Evolutionary conservation across 1,140 invertebrate species (phyloP), one percentile per base, ranked within the genome.

Genomic region (Ips typographus): DNA sequence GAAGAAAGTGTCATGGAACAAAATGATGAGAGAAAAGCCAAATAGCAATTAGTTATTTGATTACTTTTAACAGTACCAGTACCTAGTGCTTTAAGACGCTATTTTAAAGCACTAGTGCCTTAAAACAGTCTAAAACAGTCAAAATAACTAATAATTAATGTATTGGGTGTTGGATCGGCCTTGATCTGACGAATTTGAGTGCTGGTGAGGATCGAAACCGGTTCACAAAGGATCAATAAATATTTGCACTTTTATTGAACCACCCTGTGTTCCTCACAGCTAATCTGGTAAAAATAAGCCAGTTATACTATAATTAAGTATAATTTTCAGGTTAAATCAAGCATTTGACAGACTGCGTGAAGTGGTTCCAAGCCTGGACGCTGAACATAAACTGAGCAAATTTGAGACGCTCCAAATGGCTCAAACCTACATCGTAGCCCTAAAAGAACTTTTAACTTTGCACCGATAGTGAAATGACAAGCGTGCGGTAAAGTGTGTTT

Each of bases 321-420:
- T 39, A 37, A 8, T 59, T 67, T 71, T 53, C 57, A 89, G 90
- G 3, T 78, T 94, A 38, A 94, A 94, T 77, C 89, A 91, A 56
- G 92, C 92, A 0, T 94, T 94, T 77, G 91, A 94, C 77, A 73
- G 80, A 43, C 69, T 94, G 4, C 83, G 93, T 22, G 87, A 91
- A 74, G 92, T 94, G n/a, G 89, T 95, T 22, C 93, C 93, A 0
- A 86, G 84, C 56, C 80, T 91, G 8, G 90, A 90, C 1, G 87
- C 89, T 40, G 90, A 94, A 74, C 87, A 91, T 71, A 91, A 93
- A 77, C 81, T 94, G 2, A 93, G 91, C 73, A 95, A 95, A 80
- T 94, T 91, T 77, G 93, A 95, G 78, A 94, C 93, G 0, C 80
- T 95, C 6, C 92, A 94, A 83, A 93, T 94, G 91, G 93, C 93